Percentiles rank a stretch among this genome's conserved stretches.
Conservation (phyloP, 2,888 invertebrate species). For the Scaeva pyrastri region DNA sequence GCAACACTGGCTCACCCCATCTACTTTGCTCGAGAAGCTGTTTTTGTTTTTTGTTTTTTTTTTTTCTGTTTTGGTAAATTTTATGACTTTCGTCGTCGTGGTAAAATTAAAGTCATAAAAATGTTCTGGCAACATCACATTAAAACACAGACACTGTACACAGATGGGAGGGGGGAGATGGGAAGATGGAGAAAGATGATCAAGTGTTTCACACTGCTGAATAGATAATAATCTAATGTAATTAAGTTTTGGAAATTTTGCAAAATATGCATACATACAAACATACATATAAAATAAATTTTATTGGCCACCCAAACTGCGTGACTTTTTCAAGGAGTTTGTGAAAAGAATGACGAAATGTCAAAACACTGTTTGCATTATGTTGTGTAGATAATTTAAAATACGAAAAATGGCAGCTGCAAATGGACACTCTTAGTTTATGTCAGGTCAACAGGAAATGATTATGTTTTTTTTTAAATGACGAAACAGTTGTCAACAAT, state of each 20-base stretch:
- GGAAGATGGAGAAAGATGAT: too few relatives aligned
- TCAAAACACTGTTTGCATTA: too few relatives aligned
- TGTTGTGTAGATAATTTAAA: too few relatives aligned
- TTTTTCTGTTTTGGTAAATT: constrained; percentile 54
- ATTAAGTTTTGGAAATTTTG: constrained; percentile 60
- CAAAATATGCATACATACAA: too few relatives aligned
- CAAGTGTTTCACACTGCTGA: constrained; percentile 25
- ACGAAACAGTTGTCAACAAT: too few relatives aligned
- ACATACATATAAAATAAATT: constrained; percentile 41
- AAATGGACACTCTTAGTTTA: too few relatives aligned
- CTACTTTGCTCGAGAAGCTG: constrained; percentile 36
- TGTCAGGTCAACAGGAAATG: too few relatives aligned
- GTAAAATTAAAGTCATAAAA: constrained; percentile 75
- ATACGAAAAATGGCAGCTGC: too few relatives aligned
- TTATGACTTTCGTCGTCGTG: constrained; percentile 68
- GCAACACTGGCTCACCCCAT: constrained; percentile 48
- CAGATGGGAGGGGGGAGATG: neutral
- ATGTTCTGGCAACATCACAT: constrained; percentile 44
- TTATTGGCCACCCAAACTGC: constrained; percentile 27
- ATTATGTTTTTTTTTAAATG: too few relatives aligned
- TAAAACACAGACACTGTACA: neutral
- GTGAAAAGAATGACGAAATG: too few relatives aligned
- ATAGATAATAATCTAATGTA: constrained; percentile 52
- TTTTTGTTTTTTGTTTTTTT: too few relatives aligned
- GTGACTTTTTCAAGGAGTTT: too few relatives aligned